These are phyloP conservation scores for Alcedo quadribrachys DNA, from an alignment of 2,797 vertebrate genomes.

Conservation along the genomic window DNA sequence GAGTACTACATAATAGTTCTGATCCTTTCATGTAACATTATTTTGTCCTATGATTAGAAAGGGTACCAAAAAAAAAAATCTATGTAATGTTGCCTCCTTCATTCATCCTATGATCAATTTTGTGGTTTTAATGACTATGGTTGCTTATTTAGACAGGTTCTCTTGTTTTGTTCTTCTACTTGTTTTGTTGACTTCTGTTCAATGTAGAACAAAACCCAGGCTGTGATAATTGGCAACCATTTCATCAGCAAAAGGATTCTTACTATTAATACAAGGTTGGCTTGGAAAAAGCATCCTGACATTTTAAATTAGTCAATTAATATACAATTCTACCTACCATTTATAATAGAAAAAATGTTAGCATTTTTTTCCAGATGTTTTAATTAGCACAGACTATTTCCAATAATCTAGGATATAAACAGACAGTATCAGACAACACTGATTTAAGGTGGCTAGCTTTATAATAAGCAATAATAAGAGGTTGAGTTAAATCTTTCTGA, in stretches of 20 bases:
- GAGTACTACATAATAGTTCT: conserved; percentile 82
- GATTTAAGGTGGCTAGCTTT: not conserved
- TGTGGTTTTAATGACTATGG: conserved; percentile 84
- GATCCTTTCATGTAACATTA: conserved; percentile 80
- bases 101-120: conserved; percentile 93
- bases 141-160: conserved; percentile 79
- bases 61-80: conserved; percentile 9
- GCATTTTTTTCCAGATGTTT: conserved; percentile 71
- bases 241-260: conserved; percentile 85
- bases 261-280: conserved; percentile 90
- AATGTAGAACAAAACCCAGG: conserved; percentile 82
- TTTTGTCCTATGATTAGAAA: conserved; percentile 82
- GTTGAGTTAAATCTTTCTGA: not conserved
- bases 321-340: conserved; percentile 71
- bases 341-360: conserved; percentile 64
- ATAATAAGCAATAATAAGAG: not conserved
- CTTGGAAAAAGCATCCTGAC: conserved; percentile 84
- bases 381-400: conserved; percentile 69
- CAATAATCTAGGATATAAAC: conserved; percentile 4
- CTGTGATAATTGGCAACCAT: conserved; percentile 87
- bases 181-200: conserved; percentile 84
- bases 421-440: not conserved
- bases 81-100: conserved; percentile 75
- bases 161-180: conserved; percentile 70
- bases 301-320: conserved; percentile 79